phyloP scores from a whole-genome alignment of 2,113 vertebrate genomes.

The Indri indri region DNA sequence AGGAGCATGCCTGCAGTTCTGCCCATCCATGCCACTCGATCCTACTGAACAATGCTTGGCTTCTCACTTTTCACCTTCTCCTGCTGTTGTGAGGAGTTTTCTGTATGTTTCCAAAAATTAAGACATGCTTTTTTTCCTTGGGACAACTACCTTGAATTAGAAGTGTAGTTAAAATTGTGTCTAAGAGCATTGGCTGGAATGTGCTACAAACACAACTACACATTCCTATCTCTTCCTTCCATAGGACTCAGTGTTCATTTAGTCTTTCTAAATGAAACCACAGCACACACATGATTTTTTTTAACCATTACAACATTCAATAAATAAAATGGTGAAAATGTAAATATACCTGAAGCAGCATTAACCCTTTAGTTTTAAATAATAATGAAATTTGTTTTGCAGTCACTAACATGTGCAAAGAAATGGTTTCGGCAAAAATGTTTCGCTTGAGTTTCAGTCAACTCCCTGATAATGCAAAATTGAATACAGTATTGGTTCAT shows the following conservation, averaged over 20 bases:
- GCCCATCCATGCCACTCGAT: not conserved
- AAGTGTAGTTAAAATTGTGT: not conserved
- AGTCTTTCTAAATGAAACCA: slow-evolving; percentile 11
- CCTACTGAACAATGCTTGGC: not conserved
- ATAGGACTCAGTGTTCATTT: not conserved
- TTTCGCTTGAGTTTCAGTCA: not conserved
- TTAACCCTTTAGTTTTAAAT: slow-evolving; percentile 47
- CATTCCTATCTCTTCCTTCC: not conserved
- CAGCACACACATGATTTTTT: not conserved
- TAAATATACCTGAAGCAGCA: not conserved
- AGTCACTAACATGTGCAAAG: not conserved
- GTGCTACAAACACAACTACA: not conserved
- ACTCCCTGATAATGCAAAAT: not conserved
- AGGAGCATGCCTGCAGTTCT: not conserved
- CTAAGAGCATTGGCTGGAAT: not conserved
- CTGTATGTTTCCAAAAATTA: not conserved
- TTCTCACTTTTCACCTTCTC: not conserved
- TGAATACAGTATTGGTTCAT: not conserved
- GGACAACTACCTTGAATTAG: not conserved
- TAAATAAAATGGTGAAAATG: not conserved
- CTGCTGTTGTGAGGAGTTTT: not conserved
- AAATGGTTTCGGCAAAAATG: not conserved
- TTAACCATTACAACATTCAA: not conserved
- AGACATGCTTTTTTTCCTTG: not conserved
- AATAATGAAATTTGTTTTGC: slow-evolving; percentile 52